phyloP scores from a whole-genome alignment of 2,888 invertebrate genomes.

The Leucania comma region DNA sequence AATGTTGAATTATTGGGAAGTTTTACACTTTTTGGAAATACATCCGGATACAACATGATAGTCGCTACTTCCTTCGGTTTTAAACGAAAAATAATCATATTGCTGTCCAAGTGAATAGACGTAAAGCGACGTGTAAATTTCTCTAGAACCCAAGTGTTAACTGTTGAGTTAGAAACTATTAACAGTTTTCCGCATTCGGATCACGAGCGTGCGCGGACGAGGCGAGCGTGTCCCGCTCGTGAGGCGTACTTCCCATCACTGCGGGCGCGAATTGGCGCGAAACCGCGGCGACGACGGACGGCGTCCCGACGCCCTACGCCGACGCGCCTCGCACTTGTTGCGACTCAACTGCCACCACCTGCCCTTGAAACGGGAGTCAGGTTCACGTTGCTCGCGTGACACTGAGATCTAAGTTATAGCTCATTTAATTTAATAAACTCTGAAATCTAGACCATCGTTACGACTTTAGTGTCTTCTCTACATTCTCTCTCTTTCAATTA shows the following conservation, averaged over 20 bases:
- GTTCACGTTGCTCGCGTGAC: constrained; percentile 57
- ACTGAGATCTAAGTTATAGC: constrained; percentile 30
- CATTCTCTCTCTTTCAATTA: neutral
- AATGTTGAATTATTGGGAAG: constrained; percentile 32
- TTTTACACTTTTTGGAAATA: constrained; percentile 55
- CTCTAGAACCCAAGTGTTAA: constrained; percentile 50
- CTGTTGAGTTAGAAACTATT: constrained; percentile 61
- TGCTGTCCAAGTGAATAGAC: constrained; percentile 29
- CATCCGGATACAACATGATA: constrained; percentile 42
- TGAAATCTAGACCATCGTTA: neutral
- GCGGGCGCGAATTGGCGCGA: constrained; percentile 85
- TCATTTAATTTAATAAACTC: constrained; percentile 31
- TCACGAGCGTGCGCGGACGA: constrained; percentile 68
- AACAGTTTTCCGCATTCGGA: constrained; percentile 67
- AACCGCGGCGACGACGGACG: constrained; percentile 67
- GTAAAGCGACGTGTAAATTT: constrained; percentile 49
- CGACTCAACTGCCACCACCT: constrained; percentile 66
- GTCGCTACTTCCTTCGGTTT: constrained; percentile 31
- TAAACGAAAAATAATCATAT: constrained; percentile 53
- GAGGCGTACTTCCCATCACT: constrained; percentile 84
- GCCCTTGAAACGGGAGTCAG: constrained; percentile 79
- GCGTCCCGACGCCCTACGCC: constrained; percentile 79
- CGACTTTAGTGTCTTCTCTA: neutral
- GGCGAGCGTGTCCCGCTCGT: constrained; percentile 81
- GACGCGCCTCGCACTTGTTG: constrained; percentile 85